Evolutionary conservation across 2,113 vertebrate genomes (phyloP), one percentile per base, ranked within the genome.

Genomic region (Eulemur rufifrons): DNA sequence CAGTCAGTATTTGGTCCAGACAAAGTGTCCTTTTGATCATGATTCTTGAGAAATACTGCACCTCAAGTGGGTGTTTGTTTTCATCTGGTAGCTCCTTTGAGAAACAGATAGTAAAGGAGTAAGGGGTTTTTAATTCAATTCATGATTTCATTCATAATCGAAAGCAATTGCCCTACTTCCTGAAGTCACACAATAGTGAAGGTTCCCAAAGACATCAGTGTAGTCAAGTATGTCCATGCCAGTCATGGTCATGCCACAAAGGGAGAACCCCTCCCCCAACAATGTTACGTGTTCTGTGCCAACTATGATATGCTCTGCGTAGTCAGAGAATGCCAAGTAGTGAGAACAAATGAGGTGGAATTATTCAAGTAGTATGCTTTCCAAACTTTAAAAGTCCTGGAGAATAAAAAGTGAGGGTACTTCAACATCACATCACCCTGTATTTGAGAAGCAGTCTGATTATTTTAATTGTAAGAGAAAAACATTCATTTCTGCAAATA

Each of bases 71-170:
- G 20, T 91, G 52, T 86, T 86, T 37, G 54, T 78, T 91, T 95
- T 93, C 23, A 92, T 54, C n/a, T 93, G 52, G 63, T 82, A 77
- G 39, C 47, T 96, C 66, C 37, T 95, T 87, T 93, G 82, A 91
- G 71, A 78, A 83, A 69, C 39, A 89, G 42, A 74, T 27, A 34
- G 32, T 77, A 32, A 89, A 82, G 5, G 42, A 68, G 77, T 71
- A 45, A 45, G 34, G 10, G 5, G 3, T 7, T 76, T 89, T 86
- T 50, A 81, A 76, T 59, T 80, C 39, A 68, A 69, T 47, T 47
- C 42, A 47, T 32, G 42, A 47, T 89, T 86, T 56, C 69, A 69
- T 73, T 91, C 17, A 15, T 77, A 68, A 73, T 68, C 76, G 25
- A 71, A 77, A 23, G 32, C 34, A 39, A 68, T 32, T 29, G 3